Conservation (phyloP, 2,888 invertebrate genomes). For the Chironomus riparius region DNA sequence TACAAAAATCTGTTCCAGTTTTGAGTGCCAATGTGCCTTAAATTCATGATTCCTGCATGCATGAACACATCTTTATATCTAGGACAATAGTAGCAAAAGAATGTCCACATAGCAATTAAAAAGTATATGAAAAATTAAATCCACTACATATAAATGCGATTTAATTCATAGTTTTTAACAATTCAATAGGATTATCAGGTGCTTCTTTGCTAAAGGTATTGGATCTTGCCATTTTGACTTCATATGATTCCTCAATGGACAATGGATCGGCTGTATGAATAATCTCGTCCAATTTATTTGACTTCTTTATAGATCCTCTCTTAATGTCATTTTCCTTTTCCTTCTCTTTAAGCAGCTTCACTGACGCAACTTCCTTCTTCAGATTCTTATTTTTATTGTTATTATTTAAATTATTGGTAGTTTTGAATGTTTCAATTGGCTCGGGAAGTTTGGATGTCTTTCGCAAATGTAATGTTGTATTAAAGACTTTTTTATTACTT, state of each 20-base stretch:
- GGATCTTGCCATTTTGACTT: constrained; percentile 42
- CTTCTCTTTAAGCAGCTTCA: constrained; percentile 22
- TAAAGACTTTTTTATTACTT: constrained; percentile 20
- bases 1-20: too few relatives aligned
- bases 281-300: constrained; percentile 22
- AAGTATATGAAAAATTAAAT: too few relatives aligned
- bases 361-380: background rate
- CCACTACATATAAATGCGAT: too few relatives aligned
- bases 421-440: constrained; percentile 3
- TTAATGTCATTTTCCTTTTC: constrained; percentile 1
- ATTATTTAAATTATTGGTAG: background rate
- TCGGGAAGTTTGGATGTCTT: constrained; percentile 28
- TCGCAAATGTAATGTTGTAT: constrained; percentile 29
- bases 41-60: too few relatives aligned
- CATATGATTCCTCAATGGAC: constrained; percentile 33
- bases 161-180: constrained; percentile 21
- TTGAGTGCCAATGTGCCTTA: too few relatives aligned
- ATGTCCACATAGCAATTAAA: too few relatives aligned
- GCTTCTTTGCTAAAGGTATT: constrained; percentile 43
- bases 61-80: too few relatives aligned
- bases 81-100: too few relatives aligned
- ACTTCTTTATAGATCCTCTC: background rate
- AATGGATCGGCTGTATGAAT: background rate
- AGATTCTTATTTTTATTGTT: background rate
- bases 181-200: constrained; percentile 35